Evolutionary conservation across 2,113 vertebrate genomes (phyloP), one percentile per base, ranked within the genome.

Genomic region (Psephotus haematonotus): DNA sequence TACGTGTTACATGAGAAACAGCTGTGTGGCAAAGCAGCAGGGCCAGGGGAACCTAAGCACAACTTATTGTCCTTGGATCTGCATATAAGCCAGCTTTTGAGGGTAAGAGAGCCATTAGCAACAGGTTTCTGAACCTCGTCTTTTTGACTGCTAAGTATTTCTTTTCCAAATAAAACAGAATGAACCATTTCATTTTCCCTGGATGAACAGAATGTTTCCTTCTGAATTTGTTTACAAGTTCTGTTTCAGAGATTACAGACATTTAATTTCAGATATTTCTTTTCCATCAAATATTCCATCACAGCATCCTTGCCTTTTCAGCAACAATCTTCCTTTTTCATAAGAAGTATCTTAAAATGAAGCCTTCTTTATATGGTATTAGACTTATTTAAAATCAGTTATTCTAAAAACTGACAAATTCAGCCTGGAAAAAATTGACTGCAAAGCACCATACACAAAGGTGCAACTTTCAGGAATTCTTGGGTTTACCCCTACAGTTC

Each of bases 1-100:
- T 2, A 8, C 0, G 0, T 8, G 14, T 25, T 35, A 47, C 1
- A 0, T 8, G 25, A 80, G 44, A 79, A 77, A 37, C 14, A 85
- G 33, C 17, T 37, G 81, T 24, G 35, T 27, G 3, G 3, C 2
- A 5, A 89, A 94, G 50, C 52, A 85, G 62, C 14, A 69, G 12
- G 1, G n/a, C 24, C 24, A 29, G 27, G 20, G 25, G 4, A 95
- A 68, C 71, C 52, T 6, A 31, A 12, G 8, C 35, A 49, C 24
- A 57, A 4, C 9, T 39, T 55, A 29, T 10, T 44, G 14, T 24
- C 10, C 11, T 9, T 5, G 43, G 4, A 17, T 50, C 70, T 76
- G 75, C 31, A 60, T 9, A 22, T 6, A 17, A 2, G 17, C 13
- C 43, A n/a, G 4, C 3, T 15, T n/a, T 9, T 24, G 28, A 24